Evolutionary conservation across 2,113 vertebrate species (phyloP), one percentile per base, ranked within the genome.

Genomic region (Oostethus manadensis): DNA sequence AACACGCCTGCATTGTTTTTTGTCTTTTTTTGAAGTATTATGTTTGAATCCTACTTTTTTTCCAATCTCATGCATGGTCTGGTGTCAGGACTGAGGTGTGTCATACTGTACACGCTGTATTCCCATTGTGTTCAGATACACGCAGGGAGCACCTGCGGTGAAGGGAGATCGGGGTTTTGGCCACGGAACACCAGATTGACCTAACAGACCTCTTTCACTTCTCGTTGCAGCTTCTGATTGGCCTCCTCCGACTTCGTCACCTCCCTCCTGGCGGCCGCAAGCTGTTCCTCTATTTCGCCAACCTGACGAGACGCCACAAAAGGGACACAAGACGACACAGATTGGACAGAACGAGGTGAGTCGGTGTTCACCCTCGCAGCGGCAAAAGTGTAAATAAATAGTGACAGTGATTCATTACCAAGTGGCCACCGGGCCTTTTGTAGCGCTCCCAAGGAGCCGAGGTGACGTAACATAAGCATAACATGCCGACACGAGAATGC

Each of bases 201-300:
- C 59, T 47, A 63, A 87, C 77, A 79, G 74, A 95, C 94, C 93
- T 96, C 94, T 85, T 94, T 94, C 74, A 97, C 91, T 76, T 97
- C 94, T 7, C 94, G 89, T 82, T 96, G 93, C 58, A 96, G 89
- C 80, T 96, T 97, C 88, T 91, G 84, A 85, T 92, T 94, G 77
- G 90, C 90, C 82, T 96, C 94, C 81, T 96, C 93, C 0, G 94
- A 93, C 75, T 94, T 95, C 66, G 91, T 90, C 77, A 96, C 90
- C 82, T 97, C 94, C 63, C 93, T 92, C 78, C 93, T 92, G 73
- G 93, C 93, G 10, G 91, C 90, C 11, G 92, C 91, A 73, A 94
- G 87, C 88, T 96, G 93, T 70, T 96, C 94, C 86, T 96, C 93
- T 68, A 96, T 88, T 87, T 95, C 93, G 11, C 93, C 92, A 78